Evolutionary conservation across 2,888 invertebrate genomes (phyloP).

Genomic region (Amaurobius ferox): DNA sequence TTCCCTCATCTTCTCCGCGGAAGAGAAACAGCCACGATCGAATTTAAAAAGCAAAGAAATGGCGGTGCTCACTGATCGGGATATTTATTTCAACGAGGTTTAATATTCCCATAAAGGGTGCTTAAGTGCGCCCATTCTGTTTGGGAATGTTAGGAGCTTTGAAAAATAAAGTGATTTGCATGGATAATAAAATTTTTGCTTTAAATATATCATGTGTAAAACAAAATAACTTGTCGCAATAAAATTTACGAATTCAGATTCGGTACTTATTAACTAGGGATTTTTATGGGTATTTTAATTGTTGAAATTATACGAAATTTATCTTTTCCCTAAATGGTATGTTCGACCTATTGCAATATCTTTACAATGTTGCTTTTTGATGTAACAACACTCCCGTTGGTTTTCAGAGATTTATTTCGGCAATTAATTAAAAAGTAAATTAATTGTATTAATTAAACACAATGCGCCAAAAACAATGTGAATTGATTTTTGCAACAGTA

Average conservation of each 20-base stretch:
- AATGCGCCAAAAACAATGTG: too few relatives aligned
- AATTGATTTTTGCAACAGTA: too few relatives aligned
- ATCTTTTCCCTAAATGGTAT: too few relatives aligned
- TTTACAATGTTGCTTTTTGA: too few relatives aligned
- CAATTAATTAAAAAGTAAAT: too few relatives aligned
- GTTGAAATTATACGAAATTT: neutral
- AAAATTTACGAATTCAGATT: neutral
- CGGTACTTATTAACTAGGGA: neutral
- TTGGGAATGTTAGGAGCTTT: slow-evolving; percentile 3
- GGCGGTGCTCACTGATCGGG: slow-evolving; percentile 49
- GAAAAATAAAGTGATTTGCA: slow-evolving; percentile 46
- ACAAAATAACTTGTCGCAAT: neutral
- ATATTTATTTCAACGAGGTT: slow-evolving; percentile 52
- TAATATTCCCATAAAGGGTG: slow-evolving; percentile 61
- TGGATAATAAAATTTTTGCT: slow-evolving; percentile 30
- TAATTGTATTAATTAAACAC: too few relatives aligned
- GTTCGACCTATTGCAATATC: too few relatives aligned
- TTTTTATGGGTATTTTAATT: neutral
- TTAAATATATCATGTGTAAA: slow-evolving; percentile 1
- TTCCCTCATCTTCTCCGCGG: slow-evolving; percentile 1
- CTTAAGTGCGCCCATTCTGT: slow-evolving; percentile 42
- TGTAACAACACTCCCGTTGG: too few relatives aligned
- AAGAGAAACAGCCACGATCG: slow-evolving; percentile 38
- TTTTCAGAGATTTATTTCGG: too few relatives aligned
- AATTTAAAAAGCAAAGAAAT: slow-evolving; percentile 65